Percentiles rank a stretch among this genome's conserved stretches.
phyloP scores from a whole-genome alignment of 92 coral and sea anemone genomes.

The Parazoanthus atlanticus region DNA sequence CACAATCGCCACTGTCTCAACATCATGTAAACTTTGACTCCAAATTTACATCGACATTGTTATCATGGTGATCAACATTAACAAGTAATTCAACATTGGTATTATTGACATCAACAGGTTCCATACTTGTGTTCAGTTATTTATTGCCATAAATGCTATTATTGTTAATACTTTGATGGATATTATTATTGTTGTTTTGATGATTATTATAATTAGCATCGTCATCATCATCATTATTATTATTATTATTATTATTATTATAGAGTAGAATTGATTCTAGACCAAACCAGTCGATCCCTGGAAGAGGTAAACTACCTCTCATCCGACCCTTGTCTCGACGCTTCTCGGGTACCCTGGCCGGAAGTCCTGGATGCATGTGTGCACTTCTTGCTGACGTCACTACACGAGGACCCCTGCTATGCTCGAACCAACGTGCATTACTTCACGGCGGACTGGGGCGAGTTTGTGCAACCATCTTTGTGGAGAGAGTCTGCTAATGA shows the following conservation, averaged over 20 bases:
- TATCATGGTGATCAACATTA: too few relatives aligned
- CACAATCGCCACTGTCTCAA: too few relatives aligned
- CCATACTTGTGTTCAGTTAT: too few relatives aligned
- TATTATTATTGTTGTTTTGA: too few relatives aligned
- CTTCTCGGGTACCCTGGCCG: slow-evolving; percentile 96
- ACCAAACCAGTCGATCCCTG: slow-evolving; percentile 63
- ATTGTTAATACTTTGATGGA: too few relatives aligned
- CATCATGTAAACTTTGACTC: too few relatives aligned
- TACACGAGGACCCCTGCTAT: slow-evolving; percentile 70
- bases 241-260: background rate
- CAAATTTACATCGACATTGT: too few relatives aligned
- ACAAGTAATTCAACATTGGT: too few relatives aligned
- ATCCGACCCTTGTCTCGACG: slow-evolving; percentile 59
- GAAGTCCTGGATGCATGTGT: slow-evolving; percentile 88
- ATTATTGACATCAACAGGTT: too few relatives aligned
- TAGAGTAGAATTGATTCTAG: slow-evolving; percentile 75
- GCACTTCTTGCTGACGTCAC: slow-evolving; percentile 63
- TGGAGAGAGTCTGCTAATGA: slow-evolving; percentile 70
- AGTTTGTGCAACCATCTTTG: slow-evolving; percentile 69
- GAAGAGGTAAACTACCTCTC: slow-evolving; percentile 61
- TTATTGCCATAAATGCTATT: too few relatives aligned
- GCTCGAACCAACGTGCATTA: slow-evolving; percentile 65
- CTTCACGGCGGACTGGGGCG: slow-evolving; percentile 59
- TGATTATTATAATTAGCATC: too few relatives aligned
- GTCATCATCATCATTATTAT: too few relatives aligned